Evolutionary conservation across 2,113 vertebrate genomes (phyloP).

Genomic region (Chionomys nivalis): DNA sequence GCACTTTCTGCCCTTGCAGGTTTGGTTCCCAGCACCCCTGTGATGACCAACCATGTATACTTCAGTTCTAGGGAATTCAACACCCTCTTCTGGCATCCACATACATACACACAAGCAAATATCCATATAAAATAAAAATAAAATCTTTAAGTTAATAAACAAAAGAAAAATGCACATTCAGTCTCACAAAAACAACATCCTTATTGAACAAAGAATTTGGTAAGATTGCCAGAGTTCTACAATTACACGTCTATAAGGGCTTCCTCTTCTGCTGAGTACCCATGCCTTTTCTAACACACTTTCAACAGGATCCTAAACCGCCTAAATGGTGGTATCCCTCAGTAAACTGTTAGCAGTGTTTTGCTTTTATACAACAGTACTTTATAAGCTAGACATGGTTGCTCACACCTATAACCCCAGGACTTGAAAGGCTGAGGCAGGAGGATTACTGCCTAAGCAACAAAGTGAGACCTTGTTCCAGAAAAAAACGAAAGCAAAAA

Average conservation of each 20-base stretch:
- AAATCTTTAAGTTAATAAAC: not conserved
- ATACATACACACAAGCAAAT: not conserved
- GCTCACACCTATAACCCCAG: not conserved
- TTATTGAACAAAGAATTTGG: accelerated
- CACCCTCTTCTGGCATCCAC: not conserved
- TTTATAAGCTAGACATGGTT: not conserved
- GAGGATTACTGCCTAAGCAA: not conserved
- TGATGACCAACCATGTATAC: not conserved
- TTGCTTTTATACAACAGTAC: too few species aligned
- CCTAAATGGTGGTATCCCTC: not conserved
- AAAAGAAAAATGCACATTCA: not conserved
- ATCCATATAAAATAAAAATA: not conserved
- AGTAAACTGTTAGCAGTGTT: not conserved
- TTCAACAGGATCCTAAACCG: not conserved
- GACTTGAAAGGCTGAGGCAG: not conserved
- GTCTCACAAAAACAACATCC: not conserved
- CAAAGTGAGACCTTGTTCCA: not conserved
- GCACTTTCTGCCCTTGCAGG: not conserved
- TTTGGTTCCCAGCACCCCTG: not conserved
- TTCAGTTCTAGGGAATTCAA: not conserved
- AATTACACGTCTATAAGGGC: too few species aligned
- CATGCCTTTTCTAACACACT: not conserved
- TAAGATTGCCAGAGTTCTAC: not conserved
- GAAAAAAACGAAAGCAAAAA: not conserved
- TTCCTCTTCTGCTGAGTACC: not conserved